Conservation (phyloP, 92 coral and sea anemone genomes). For the Isaurus tuberculatus region DNA sequence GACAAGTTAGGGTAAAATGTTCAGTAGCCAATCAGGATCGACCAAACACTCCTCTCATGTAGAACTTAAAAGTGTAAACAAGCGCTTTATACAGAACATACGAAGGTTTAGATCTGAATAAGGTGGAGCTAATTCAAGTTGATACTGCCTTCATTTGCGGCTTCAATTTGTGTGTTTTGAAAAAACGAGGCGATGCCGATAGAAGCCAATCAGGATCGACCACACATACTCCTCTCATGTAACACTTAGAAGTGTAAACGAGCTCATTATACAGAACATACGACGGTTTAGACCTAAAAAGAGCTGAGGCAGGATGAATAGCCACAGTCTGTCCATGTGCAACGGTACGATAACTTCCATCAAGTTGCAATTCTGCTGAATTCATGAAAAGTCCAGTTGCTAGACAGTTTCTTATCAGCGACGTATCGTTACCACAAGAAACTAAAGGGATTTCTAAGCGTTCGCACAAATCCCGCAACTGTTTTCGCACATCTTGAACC, state of each 20-base stretch:
- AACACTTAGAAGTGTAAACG: conserved; percentile 94
- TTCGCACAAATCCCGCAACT: conserved; percentile 81
- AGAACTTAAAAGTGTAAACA: conserved; percentile 93
- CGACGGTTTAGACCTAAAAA: conserved; percentile 86
- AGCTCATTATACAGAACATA: conserved; percentile 92
- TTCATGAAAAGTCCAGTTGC: conserved; percentile 91
- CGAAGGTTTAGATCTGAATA: conserved; percentile 86
- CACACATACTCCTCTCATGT: conserved; percentile 89
- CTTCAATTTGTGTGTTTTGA: conserved; percentile 83
- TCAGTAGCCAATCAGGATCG: conserved; percentile 83
- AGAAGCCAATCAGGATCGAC: conserved; percentile 91
- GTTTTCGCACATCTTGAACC: conserved; percentile 90
- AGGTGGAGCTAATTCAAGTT: conserved; percentile 72
- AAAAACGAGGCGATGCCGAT: conserved; percentile 81
- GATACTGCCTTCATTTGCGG: conserved; percentile 74
- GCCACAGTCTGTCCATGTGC: conserved; percentile 81
- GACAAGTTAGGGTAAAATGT: neutral
- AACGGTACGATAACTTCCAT: conserved; percentile 88
- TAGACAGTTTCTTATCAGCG: conserved; percentile 78
- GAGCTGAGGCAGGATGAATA: conserved; percentile 89
- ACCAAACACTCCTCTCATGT: conserved; percentile 93
- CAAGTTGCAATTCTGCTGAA: conserved; percentile 93
- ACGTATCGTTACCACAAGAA: conserved; percentile 90
- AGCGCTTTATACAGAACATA: conserved; percentile 92
- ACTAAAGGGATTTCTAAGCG: conserved; percentile 76